phyloP scores from a whole-genome alignment of 2,888 invertebrate genomes.

The Oxycera nigricornis region DNA sequence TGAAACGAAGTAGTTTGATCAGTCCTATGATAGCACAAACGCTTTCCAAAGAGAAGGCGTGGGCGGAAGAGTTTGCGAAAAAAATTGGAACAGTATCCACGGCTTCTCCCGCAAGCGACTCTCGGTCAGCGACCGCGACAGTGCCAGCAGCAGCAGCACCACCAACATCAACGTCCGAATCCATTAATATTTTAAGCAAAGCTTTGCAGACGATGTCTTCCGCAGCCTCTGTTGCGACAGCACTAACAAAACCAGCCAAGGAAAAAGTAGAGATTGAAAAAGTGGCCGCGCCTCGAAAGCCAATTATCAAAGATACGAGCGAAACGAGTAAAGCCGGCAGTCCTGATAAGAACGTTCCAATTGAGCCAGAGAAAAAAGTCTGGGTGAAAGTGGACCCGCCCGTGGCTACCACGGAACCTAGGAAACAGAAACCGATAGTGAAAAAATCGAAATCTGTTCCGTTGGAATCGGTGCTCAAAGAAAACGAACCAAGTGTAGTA shows the following conservation, averaged over 20 bases:
- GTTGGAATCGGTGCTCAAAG: neutral
- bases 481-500: neutral
- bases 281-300: slow-evolving; percentile 44
- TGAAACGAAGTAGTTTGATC: slow-evolving; percentile 38
- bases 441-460: slow-evolving; percentile 48
- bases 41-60: slow-evolving; percentile 46
- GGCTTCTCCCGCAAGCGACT: neutral
- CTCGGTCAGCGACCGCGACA: neutral
- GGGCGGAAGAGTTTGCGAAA: slow-evolving; percentile 50
- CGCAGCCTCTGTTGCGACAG: neutral
- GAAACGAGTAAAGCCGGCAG: slow-evolving; percentile 15
- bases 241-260: slow-evolving; percentile 23
- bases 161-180: slow-evolving; percentile 11
- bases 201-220: slow-evolving; percentile 15
- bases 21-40: neutral
- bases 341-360: neutral
- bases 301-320: slow-evolving; percentile 3
- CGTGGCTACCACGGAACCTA: slow-evolving; percentile 39
- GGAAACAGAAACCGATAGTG: slow-evolving; percentile 44
- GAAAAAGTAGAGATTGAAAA: too few species aligned
- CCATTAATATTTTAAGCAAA: slow-evolving; percentile 35
- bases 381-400: neutral
- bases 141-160: neutral
- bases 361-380: slow-evolving; percentile 34
- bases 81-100: slow-evolving; percentile 42